These are phyloP conservation scores for Peromyscus leucopus DNA, from an alignment of 2,113 vertebrate species.

Conservation along the genomic window DNA sequence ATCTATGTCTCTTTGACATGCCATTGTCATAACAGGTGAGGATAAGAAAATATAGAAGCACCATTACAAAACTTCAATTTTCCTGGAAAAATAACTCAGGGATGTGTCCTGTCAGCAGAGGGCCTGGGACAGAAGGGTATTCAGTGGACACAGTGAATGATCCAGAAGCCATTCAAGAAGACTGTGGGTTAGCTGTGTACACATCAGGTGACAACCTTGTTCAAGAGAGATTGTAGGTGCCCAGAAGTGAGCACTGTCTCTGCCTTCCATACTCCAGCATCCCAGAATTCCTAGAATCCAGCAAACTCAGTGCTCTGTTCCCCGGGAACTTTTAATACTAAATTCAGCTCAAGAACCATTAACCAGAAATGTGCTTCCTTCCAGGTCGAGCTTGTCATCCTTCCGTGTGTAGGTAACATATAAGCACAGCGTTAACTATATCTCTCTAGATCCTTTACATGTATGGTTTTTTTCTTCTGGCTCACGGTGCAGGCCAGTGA, in stretches of 20 bases:
- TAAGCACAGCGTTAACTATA: neutral
- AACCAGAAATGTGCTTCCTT: constrained; percentile 19
- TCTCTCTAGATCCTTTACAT: neutral
- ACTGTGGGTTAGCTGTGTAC: neutral
- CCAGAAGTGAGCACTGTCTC: neutral
- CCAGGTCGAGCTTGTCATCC: neutral
- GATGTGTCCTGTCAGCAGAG: neutral
- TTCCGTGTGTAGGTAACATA: neutral
- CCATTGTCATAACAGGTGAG: neutral
- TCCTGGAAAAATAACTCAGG: neutral
- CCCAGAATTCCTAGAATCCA: constrained; percentile 25
- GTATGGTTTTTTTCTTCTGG: constrained; percentile 11
- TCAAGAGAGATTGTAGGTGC: neutral
- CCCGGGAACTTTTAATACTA: neutral
- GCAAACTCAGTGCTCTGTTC: neutral
- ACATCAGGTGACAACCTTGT: neutral
- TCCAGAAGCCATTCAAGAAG: neutral
- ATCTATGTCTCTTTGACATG: neutral
- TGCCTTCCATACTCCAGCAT: neutral
- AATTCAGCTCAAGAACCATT: constrained; percentile 1
- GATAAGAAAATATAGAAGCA: constrained; percentile 6
- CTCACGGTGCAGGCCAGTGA: neutral
- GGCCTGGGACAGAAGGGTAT: neutral
- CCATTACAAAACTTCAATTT: neutral
- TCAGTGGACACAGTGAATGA: constrained; percentile 16